Conservation (phyloP, 1,140 invertebrate genomes). For the Dinoponera quadriceps region DNA sequence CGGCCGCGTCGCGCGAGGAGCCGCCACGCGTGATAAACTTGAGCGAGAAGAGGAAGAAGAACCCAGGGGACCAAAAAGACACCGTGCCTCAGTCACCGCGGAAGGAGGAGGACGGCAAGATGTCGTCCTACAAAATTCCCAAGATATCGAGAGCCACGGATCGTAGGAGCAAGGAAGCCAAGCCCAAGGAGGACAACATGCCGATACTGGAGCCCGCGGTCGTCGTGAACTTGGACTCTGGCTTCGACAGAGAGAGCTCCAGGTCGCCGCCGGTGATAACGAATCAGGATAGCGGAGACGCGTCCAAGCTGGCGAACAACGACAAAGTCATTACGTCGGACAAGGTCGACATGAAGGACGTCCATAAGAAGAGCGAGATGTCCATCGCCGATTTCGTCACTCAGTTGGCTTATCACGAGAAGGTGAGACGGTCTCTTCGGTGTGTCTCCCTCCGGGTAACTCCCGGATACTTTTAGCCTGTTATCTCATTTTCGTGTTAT, state of each 20-base stretch:
- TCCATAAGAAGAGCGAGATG: conserved; percentile 75
- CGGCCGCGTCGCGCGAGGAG: conserved; percentile 6
- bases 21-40: not conserved
- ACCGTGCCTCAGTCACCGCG: not conserved
- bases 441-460: not conserved
- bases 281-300: conserved; percentile 71
- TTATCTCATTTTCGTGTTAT: not conserved
- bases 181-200: conserved; percentile 78
- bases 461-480: not conserved
- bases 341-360: conserved; percentile 59
- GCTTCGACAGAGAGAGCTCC: conserved; percentile 77
- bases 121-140: conserved; percentile 27
- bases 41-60: conserved; percentile 34
- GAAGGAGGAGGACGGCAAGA: conserved; percentile 21
- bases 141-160: conserved; percentile 2
- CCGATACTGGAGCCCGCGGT: conserved; percentile 81
- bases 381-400: conserved; percentile 81
- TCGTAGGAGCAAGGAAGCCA: conserved; percentile 34
- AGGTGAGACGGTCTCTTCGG: conserved; percentile 71
- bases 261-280: conserved; percentile 82
- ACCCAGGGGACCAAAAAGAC: not conserved
- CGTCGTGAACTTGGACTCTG: conserved; percentile 70
- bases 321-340: conserved; percentile 61
- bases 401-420: conserved; percentile 83
- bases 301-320: conserved; percentile 40